Evolutionary conservation across 2,888 invertebrate genomes (phyloP).

Genomic region (Carpatolechia fugitivella): DNA sequence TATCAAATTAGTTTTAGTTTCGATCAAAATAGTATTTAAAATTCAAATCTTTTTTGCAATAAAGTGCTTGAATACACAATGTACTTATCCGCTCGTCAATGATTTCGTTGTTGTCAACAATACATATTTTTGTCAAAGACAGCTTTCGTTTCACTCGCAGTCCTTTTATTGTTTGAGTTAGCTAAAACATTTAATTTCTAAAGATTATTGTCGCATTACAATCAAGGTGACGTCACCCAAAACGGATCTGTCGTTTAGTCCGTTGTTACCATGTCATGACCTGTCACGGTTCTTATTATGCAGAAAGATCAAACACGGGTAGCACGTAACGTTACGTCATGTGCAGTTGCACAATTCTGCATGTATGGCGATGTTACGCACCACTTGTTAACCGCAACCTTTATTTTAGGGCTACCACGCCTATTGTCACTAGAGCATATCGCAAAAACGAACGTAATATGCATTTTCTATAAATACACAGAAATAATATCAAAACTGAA

Average conservation of each 20-base stretch:
- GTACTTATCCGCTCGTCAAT: background rate
- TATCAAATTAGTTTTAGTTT: too few species aligned
- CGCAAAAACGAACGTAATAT: too few species aligned
- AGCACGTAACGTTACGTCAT: conserved; percentile 1
- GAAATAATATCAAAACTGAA: too few species aligned
- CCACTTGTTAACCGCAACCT: background rate
- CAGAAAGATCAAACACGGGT: conserved; percentile 9
- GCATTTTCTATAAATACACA: too few species aligned
- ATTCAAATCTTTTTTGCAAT: too few species aligned
- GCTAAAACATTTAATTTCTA: too few species aligned
- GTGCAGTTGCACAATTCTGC: conserved; percentile 7
- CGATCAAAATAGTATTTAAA: too few species aligned
- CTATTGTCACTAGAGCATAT: too few species aligned
- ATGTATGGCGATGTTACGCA: background rate
- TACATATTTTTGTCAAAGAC: background rate
- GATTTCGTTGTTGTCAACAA: conserved; percentile 5
- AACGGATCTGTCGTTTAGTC: conserved; percentile 18
- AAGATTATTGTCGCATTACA: too few species aligned
- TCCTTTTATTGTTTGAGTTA: too few species aligned
- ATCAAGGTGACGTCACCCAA: conserved; percentile 26
- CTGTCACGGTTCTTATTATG: conserved; percentile 25
- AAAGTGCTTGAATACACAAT: too few species aligned
- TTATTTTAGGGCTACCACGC: too few species aligned
- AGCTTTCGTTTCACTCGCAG: conserved; percentile 4
- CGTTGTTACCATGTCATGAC: conserved; percentile 26